A percentile compares a stretch with the other conserved stretches of the same genome.
Conservation (phyloP, 1,140 invertebrate genomes). For the Drosophila lowei region DNA sequence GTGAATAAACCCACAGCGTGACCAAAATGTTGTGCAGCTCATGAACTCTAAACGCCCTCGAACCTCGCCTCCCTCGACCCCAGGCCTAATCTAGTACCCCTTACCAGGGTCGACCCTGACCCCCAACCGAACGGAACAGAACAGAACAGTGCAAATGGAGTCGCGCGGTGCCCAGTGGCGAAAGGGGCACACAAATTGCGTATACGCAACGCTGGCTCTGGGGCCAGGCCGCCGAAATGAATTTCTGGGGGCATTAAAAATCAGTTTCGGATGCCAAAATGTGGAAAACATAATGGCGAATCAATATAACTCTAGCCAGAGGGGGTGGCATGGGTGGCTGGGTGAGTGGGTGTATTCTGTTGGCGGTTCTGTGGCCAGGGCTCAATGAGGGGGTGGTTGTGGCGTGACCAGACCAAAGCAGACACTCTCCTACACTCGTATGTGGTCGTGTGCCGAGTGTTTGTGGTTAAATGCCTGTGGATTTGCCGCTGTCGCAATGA, state of each 20-base stretch:
- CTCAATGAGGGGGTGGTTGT: slow-evolving; percentile 19
- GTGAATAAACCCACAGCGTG: slow-evolving; percentile 3
- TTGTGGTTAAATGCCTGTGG: slow-evolving; percentile 55
- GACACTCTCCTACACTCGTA: slow-evolving; percentile 1
- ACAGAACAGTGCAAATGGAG: slow-evolving; percentile 34
- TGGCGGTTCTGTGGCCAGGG: neutral
- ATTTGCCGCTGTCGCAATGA: slow-evolving; percentile 24
- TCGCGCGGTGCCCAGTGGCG: slow-evolving; percentile 28
- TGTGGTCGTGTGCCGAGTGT: slow-evolving; percentile 41
- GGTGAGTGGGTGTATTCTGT: too few species aligned
- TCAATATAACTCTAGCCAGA: slow-evolving; percentile 56
- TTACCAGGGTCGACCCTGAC: neutral
- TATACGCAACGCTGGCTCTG: slow-evolving; percentile 41
- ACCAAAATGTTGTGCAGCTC: slow-evolving; percentile 28
- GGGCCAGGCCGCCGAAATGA: slow-evolving; percentile 39
- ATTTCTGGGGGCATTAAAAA: slow-evolving; percentile 64
- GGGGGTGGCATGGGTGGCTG: neutral
- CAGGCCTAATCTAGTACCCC: too few species aligned
- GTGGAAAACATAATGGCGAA: slow-evolving; percentile 54
- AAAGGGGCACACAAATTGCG: slow-evolving; percentile 48
- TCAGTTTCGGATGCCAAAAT: slow-evolving; percentile 53
- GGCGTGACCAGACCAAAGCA: slow-evolving; percentile 34
- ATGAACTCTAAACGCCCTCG: slow-evolving; percentile 31
- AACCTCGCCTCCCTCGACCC: neutral
- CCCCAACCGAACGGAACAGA: slow-evolving; percentile 5